A percentile compares a stretch with the other conserved stretches of the same genome.
Conservation (phyloP, 2,113 vertebrate genomes). For the Xiphophorus couchianus region DNA sequence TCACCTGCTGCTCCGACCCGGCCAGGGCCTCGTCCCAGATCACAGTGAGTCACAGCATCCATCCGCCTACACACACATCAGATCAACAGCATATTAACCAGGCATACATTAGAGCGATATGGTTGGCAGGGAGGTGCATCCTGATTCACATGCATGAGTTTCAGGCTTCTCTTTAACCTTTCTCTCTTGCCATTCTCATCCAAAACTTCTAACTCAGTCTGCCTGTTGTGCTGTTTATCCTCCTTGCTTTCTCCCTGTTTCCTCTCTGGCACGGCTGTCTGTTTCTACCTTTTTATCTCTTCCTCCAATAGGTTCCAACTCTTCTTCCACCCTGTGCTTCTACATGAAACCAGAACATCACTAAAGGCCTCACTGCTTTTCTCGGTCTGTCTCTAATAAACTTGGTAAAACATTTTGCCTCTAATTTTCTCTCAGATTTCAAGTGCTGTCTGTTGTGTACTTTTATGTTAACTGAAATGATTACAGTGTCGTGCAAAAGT, state of each 20-base stretch:
- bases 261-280: constrained; percentile 72
- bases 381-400: constrained; percentile 98
- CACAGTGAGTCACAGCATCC: constrained; percentile 83
- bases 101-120: constrained; percentile 34
- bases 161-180: constrained; percentile 56
- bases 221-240: constrained; percentile 55
- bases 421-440: constrained; percentile 43
- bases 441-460: constrained; percentile 29
- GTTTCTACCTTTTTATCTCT: constrained; percentile 84
- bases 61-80: constrained; percentile 25
- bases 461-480: background rate
- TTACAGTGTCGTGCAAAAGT: background rate
- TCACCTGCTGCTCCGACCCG: constrained; percentile 90
- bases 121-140: constrained; percentile 49
- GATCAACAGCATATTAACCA: constrained; percentile 17
- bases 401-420: constrained; percentile 90
- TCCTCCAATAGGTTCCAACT: constrained; percentile 98
- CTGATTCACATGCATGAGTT: constrained; percentile 69
- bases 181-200: constrained; percentile 55
- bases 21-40: constrained; percentile 93
- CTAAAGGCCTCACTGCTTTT: constrained; percentile 99
- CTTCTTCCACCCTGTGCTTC: constrained; percentile 97
- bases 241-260: constrained; percentile 62
- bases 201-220: constrained; percentile 40
- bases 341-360: constrained; percentile 99